phyloP scores from a whole-genome alignment of 1,140 invertebrate genomes.

The Brachionus plicatilis region DNA sequence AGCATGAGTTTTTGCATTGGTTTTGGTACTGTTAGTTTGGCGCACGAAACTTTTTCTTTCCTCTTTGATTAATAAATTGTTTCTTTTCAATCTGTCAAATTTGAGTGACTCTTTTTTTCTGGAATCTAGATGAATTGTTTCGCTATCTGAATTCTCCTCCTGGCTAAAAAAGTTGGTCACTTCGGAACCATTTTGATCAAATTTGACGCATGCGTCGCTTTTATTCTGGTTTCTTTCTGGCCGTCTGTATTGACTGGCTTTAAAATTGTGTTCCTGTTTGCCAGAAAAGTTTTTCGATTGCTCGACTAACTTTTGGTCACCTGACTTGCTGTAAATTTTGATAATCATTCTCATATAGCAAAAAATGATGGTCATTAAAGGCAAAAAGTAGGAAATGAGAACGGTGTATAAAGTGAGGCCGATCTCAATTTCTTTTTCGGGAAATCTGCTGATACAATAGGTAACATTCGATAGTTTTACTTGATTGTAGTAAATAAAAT shows the following conservation, averaged over 20 bases:
- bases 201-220: not conserved
- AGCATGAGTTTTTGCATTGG: not conserved
- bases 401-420: constrained; percentile 45
- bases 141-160: not conserved
- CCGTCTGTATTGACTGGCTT: not conserved
- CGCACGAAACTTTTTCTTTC: not conserved
- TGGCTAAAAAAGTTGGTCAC: not conserved
- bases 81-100: not conserved
- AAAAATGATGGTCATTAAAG: constrained; percentile 46
- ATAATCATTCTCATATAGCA: constrained; percentile 47
- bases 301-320: not conserved
- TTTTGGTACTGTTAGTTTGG: not conserved
- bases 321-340: constrained; percentile 26
- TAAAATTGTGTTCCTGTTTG: not conserved
- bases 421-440: constrained; percentile 42
- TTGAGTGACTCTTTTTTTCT: constrained; percentile 7
- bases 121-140: not conserved
- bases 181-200: not conserved
- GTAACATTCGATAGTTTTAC: not conserved
- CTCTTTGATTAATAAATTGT: not conserved
- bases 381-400: constrained; percentile 47
- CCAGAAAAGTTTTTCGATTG: not conserved
- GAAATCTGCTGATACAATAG: constrained; percentile 41
- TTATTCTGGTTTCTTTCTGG: not conserved
- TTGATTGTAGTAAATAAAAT: constrained; percentile 31